A percentile compares a stretch with the other conserved stretches of the same genome.
phyloP scores from a whole-genome alignment of 2,113 vertebrate species.

The Nerophis lumbriciformis region DNA sequence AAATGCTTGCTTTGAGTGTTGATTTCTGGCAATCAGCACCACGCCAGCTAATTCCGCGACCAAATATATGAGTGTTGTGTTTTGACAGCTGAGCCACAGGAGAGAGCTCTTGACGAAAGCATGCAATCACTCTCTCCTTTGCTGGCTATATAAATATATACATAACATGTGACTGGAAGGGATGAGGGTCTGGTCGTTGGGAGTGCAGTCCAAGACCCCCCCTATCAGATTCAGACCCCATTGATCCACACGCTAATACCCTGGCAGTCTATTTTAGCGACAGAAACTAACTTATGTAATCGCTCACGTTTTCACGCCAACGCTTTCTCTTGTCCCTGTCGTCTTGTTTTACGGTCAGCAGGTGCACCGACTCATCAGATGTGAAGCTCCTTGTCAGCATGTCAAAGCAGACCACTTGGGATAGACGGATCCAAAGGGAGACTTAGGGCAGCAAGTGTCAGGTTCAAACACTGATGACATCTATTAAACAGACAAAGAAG shows the following conservation, averaged over 20 bases:
- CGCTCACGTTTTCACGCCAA: slow-evolving; percentile 31
- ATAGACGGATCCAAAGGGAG: no score
- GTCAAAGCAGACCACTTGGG: slow-evolving; percentile 4
- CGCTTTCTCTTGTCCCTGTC: slow-evolving; percentile 26
- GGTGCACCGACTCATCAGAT: slow-evolving; percentile 19
- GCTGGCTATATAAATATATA: background rate
- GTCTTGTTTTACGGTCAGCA: slow-evolving; percentile 37
- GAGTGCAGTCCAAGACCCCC: slow-evolving; percentile 22
- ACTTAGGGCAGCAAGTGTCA: no score
- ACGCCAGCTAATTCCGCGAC: slow-evolving; percentile 50
- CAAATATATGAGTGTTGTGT: slow-evolving; percentile 54
- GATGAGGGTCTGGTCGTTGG: background rate
- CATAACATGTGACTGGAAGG: background rate
- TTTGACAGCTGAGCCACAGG: slow-evolving; percentile 60
- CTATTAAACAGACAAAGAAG: no score
- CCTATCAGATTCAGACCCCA: slow-evolving; percentile 46
- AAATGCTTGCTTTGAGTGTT: slow-evolving; percentile 1
- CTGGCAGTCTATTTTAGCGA: slow-evolving; percentile 50
- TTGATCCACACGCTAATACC: slow-evolving; percentile 54
- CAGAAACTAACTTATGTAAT: slow-evolving; percentile 40
- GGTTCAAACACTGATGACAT: no score
- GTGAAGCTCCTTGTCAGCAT: background rate
- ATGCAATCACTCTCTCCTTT: slow-evolving; percentile 12
- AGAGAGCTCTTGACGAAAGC: slow-evolving; percentile 43
- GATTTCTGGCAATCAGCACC: slow-evolving; percentile 41